These are phyloP conservation scores for Psilopogon haemacephalus DNA, from an alignment of 2,113 vertebrate genomes.

Conservation along the genomic window DNA sequence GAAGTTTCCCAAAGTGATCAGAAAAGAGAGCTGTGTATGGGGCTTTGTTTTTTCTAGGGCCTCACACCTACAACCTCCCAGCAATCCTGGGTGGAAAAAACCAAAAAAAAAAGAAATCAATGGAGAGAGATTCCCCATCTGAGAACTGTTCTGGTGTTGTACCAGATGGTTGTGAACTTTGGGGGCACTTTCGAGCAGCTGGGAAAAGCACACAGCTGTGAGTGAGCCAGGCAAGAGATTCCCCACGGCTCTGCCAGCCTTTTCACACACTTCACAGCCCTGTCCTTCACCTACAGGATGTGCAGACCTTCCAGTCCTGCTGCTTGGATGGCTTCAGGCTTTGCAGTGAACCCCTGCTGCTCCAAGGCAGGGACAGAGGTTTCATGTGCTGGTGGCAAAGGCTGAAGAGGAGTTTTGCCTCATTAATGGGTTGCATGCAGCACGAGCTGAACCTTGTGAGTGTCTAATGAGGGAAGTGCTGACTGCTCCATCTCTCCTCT, in stretches of 20 bases:
- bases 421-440: background rate
- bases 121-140: background rate
- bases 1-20: background rate
- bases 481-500: background rate
- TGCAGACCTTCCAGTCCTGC: background rate
- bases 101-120: no score
- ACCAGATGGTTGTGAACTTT: background rate
- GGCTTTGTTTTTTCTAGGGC: background rate
- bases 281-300: accelerated
- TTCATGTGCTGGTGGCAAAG: accelerated
- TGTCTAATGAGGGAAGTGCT: background rate
- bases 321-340: background rate
- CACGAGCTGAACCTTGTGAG: background rate
- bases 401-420: background rate
- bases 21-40: accelerated
- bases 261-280: background rate
- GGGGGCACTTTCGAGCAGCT: background rate
- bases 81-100: background rate
- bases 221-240: background rate
- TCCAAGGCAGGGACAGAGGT: background rate
- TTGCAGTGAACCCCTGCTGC: background rate
- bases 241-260: background rate
- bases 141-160: background rate
- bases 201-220: background rate
- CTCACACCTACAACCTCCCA: background rate